Evolutionary conservation across 2,113 vertebrate genomes (phyloP), one percentile per base, ranked within the genome.

Genomic region (Mellivora capensis): DNA sequence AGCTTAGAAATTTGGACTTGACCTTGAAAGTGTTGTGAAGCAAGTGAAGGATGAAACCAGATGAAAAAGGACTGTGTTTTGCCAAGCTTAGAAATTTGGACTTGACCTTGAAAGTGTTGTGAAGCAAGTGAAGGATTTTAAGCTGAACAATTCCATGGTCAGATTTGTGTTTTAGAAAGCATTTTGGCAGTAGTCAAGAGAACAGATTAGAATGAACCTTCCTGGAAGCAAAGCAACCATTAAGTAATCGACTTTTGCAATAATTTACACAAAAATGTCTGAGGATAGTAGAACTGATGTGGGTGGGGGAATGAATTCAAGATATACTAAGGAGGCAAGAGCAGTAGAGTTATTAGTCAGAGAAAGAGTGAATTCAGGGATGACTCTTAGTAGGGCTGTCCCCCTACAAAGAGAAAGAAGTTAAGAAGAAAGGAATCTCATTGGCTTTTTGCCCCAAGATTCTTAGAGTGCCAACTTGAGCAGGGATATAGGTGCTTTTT

Each of bases 131-230:
- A 90, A 87, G 90, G 49, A 74, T 79, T 97, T 95, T 91, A 82
- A 93, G 67, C 83, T 61, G 54, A 93, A 29, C 93, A 37, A n/a
- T 87, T 84, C 34, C 17, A 39, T 34, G 37, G 37, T 95, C 67
- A 94, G 49, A 71, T 95, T 57, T 91, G 61, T 96, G 79, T 89
- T 96, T 82, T 96, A 64, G 83, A 81, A 93, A 90, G 49, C 57
- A 14, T 23, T 83, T 29, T 95, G 62, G 64, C 62, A 71, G 21
- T 86, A 92, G 52, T 94, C 54, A 80, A 44, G n/a, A 93, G 76
- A 87, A n/a, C 62, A 93, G 13, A 87, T 83, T 90, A 31, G 34
- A 83, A 74, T 87, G 47, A 17, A 76, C 44, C 52, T 59, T 88
- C 8, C 84, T 90, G 69, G 95, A 96, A 91, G 67, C 72, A 89